A percentile compares a stretch with the other conserved stretches of the same genome.
These are phyloP conservation scores for Ectobius pallidus DNA, from an alignment of 2,888 invertebrate species.

Conservation along the genomic window DNA sequence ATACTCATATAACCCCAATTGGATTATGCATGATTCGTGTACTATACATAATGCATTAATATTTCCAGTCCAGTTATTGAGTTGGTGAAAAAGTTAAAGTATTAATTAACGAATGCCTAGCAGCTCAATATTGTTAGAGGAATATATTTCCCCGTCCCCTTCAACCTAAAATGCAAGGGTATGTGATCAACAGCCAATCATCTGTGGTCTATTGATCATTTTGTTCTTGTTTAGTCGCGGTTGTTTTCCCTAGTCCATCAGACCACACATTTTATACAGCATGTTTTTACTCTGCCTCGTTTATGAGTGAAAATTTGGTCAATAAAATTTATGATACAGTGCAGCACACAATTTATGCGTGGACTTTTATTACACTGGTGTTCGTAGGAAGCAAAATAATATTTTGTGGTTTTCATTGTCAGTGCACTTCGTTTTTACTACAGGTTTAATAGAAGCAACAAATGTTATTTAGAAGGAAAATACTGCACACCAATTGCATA, in stretches of 20 bases:
- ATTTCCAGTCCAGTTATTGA: neutral
- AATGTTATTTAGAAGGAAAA: too few relatives aligned
- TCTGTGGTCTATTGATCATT: conserved; percentile 16
- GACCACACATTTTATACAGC: too few relatives aligned
- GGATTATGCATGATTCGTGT: conserved; percentile 4
- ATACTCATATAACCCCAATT: neutral
- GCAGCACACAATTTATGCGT: too few relatives aligned
- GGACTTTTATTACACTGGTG: too few relatives aligned
- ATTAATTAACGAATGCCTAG: conserved; percentile 8
- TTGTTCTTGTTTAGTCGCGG: conserved; percentile 10
- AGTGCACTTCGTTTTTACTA: too few relatives aligned
- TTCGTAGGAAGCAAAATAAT: too few relatives aligned
- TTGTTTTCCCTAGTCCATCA: neutral
- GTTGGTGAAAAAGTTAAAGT: conserved; percentile 7
- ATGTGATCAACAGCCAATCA: conserved; percentile 22
- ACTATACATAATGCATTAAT: conserved; percentile 13
- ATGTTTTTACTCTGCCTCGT: too few relatives aligned
- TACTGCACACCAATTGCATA: too few relatives aligned
- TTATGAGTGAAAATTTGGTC: too few relatives aligned
- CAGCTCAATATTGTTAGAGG: neutral
- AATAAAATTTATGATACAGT: too few relatives aligned
- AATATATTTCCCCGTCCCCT: neutral
- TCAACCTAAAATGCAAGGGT: conserved; percentile 11
- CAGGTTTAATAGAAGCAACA: too few relatives aligned
- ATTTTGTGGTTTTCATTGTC: too few relatives aligned